phyloP scores from a whole-genome alignment of 2,888 invertebrate species.

The Eupithecia inturbata region DNA sequence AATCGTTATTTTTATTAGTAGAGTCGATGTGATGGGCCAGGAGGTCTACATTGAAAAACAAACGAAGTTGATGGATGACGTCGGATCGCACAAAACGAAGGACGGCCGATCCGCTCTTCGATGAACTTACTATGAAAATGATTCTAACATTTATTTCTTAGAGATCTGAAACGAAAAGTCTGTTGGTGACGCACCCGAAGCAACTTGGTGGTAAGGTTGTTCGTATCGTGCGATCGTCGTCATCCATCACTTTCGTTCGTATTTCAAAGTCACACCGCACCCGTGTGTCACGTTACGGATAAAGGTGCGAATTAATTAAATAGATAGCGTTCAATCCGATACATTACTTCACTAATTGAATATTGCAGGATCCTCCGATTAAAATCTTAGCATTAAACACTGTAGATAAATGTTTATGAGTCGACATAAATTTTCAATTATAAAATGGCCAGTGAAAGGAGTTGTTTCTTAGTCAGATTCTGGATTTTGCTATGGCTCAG shows the following conservation, averaged over 20 bases:
- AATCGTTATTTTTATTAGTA: not conserved
- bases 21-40: not conserved
- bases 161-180: too few relatives aligned
- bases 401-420: conserved; percentile 21
- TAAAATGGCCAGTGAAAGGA: conserved; percentile 13
- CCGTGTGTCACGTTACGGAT: conserved; percentile 46
- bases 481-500: not conserved
- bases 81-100: too few relatives aligned
- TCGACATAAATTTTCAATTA: conserved; percentile 14
- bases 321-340: conserved; percentile 63
- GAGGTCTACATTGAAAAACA: not conserved
- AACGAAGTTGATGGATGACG: too few relatives aligned
- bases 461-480: conserved; percentile 12
- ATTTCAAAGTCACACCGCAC: not conserved
- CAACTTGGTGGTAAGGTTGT: not conserved
- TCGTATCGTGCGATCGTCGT: not conserved
- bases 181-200: not conserved
- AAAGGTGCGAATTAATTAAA: conserved; percentile 76
- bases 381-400: conserved; percentile 43
- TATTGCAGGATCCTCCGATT: conserved; percentile 59
- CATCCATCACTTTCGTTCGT: not conserved
- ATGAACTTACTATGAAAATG: too few relatives aligned
- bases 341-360: conserved; percentile 69
- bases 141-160: too few relatives aligned
- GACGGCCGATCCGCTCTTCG: too few relatives aligned